A percentile compares a stretch with the other conserved stretches of the same genome.
Evolutionary conservation across 2,797 vertebrate genomes (phyloP).

Genomic region (Chloroceryle inda): DNA sequence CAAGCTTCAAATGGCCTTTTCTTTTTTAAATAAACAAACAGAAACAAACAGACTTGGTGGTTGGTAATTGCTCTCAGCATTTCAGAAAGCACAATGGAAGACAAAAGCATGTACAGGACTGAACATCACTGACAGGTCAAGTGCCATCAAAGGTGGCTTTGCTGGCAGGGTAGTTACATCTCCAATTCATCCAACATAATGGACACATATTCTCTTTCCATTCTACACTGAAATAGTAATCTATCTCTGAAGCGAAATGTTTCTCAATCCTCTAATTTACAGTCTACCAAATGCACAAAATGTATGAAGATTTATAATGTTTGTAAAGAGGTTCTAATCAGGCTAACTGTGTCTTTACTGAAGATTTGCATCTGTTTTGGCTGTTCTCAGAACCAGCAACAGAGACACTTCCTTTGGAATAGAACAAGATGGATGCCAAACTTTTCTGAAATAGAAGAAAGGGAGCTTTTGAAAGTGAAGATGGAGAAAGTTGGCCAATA

Average conservation of each 20-base stretch:
- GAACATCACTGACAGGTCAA: neutral
- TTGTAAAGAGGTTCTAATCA: neutral
- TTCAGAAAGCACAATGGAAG: neutral
- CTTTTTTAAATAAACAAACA: neutral
- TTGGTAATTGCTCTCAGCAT: neutral
- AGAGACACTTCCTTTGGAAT: neutral
- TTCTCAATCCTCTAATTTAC: slow-evolving; percentile 19
- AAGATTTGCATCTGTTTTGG: too few relatives aligned
- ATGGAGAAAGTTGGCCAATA: neutral
- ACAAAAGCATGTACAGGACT: neutral
- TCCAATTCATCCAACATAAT: slow-evolving; percentile 7
- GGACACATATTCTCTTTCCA: neutral
- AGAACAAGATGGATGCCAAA: neutral
- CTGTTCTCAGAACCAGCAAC: neutral
- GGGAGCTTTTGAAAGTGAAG: neutral
- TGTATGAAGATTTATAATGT: neutral
- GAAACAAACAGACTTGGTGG: neutral
- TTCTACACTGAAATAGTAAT: neutral
- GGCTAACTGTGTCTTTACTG: neutral
- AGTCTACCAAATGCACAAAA: neutral
- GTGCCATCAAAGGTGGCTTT: neutral
- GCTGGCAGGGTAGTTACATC: neutral
- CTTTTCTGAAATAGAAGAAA: neutral
- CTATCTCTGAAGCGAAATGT: neutral
- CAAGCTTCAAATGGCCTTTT: neutral